Base-by-base conservation (phyloP, 2,888 invertebrate species). In the Hartigia nigra region DNA sequence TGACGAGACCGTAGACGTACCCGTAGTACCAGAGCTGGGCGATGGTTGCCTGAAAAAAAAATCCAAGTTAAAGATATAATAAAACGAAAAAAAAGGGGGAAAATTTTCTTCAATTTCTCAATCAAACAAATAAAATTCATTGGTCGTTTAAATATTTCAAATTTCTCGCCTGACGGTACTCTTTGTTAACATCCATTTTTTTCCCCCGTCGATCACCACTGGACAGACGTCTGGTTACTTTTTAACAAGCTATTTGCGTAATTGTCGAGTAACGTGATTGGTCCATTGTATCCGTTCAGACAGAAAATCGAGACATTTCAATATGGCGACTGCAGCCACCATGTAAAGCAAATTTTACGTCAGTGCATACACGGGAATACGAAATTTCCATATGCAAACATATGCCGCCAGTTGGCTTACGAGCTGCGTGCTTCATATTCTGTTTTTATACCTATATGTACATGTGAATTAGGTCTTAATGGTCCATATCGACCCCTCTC, bases 1-100 rank as follows among this genome's bases (percentile, higher is more conserved):
- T 72, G 91, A 88, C 32, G 91, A 90, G 31, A 88, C 86, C 31
- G 91, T 90, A 76, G 91, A 90, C 11, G 90, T 89, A 12, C 86
- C 84, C 31, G 90, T 92, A 31, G 92, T 92, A 23, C 91, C 90
- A 9, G 92, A 91, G 36, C 90, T 89, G 31, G 92, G 90, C 14
- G 93, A 92, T 39, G 90, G 89, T 90, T 91, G 91, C 91, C 91
- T 91, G 85, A 4, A 84, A 74, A 74, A 14, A 5, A 39, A n/a
- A 69, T 55, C 37, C 23, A 31, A 37, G 14, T 32, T 32, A n/a
- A n/a, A 36, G 11, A 36, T 31, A 39, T 69, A 76, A 34, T 31
- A 39, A 69, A 74, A 39, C 11, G 3, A 72, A 70, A 77, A 31
- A 72, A 74, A 76, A 39, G 12, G n/a, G n/a, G n/a, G n/a, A n/a